These are phyloP conservation scores for Verasper variegatus DNA, from an alignment of 2,113 vertebrate genomes.

Conservation along the genomic window DNA sequence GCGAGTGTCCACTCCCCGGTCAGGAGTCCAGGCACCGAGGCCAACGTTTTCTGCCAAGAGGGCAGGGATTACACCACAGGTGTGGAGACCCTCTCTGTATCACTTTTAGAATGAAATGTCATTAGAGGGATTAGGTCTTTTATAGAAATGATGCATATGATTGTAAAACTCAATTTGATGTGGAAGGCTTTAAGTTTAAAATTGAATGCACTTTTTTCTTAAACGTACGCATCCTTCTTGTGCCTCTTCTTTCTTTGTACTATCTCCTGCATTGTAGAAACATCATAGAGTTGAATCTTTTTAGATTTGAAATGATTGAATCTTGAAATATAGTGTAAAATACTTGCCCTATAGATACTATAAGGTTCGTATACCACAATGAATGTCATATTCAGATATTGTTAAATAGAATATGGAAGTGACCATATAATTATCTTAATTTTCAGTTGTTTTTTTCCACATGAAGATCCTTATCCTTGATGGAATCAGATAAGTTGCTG, in stretches of 20 bases:
- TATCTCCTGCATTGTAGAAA: not conserved
- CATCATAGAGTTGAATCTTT: slow-evolving; percentile 3
- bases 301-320: not conserved
- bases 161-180: slow-evolving; percentile 19
- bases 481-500: slow-evolving; percentile 32
- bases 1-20: slow-evolving; percentile 83
- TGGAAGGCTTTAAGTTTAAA: not conserved
- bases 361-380: too few species aligned
- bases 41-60: slow-evolving; percentile 94
- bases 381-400: too few species aligned
- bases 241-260: not conserved
- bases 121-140: slow-evolving; percentile 7
- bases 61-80: slow-evolving; percentile 93
- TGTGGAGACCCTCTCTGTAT: slow-evolving; percentile 95
- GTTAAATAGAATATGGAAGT: not conserved
- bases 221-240: slow-evolving; percentile 32
- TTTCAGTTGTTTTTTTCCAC: not conserved
- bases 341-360: too few species aligned
- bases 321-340: not conserved
- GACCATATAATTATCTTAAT: not conserved
- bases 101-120: slow-evolving; percentile 78
- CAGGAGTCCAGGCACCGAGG: slow-evolving; percentile 87
- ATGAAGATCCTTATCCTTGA: not conserved
- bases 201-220: slow-evolving; percentile 19
- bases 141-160: not conserved